Conservation (phyloP, 2,888 invertebrate genomes). For the Parelbella ahira region DNA sequence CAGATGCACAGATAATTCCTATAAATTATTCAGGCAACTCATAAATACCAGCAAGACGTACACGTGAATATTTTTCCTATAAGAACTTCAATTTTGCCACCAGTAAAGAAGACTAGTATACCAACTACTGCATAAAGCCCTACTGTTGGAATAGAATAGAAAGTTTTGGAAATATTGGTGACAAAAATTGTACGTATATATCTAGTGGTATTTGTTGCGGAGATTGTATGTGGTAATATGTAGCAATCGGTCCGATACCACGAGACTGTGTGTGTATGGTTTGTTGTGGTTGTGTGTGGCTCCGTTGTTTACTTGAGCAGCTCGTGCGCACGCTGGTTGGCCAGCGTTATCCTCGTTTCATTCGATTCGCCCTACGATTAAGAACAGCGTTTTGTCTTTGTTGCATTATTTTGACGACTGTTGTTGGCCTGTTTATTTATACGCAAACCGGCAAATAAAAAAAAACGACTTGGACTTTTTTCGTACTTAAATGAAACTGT, state of each 20-base stretch:
- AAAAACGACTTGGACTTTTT: no score
- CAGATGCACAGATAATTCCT: slow-evolving; percentile 6
- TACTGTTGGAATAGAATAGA: no score
- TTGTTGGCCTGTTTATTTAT: slow-evolving; percentile 15
- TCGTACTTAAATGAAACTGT: no score
- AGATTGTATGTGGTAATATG: no score
- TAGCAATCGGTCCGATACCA: slow-evolving; percentile 39
- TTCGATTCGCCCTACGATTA: slow-evolving; percentile 87
- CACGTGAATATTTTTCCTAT: no score
- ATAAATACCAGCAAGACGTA: background rate
- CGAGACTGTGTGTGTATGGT: slow-evolving; percentile 53
- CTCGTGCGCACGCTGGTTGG: slow-evolving; percentile 98
- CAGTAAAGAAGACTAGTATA: no score
- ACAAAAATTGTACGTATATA: no score
- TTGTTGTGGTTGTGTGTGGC: slow-evolving; percentile 51
- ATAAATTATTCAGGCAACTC: background rate
- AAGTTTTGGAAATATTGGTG: no score
- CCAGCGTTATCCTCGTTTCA: slow-evolving; percentile 97
- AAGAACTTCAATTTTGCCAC: no score
- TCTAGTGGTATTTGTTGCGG: no score
- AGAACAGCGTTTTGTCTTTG: slow-evolving; percentile 57
- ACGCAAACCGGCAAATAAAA: slow-evolving; percentile 2
- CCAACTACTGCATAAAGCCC: no score
- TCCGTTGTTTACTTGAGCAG: slow-evolving; percentile 90
- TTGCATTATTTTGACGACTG: slow-evolving; percentile 54